Conservation (phyloP, 2,888 invertebrate species). For the Stenchaetothrips biformis region DNA sequence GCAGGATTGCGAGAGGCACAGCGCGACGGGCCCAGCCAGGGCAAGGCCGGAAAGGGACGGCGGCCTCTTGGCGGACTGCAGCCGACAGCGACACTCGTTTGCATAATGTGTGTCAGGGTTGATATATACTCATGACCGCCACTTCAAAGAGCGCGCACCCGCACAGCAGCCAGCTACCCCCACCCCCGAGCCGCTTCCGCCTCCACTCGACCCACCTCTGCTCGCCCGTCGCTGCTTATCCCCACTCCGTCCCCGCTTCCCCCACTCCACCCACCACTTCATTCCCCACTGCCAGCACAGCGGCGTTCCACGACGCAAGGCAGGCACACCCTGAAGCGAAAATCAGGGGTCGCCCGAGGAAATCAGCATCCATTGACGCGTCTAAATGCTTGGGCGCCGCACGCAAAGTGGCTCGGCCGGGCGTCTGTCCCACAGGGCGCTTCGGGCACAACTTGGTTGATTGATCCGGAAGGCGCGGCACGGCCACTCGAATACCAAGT, state of each 20-base stretch:
- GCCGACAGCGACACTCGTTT: constrained; percentile 13
- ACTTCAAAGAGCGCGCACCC: not conserved
- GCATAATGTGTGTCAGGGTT: not conserved
- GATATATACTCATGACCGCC: not conserved
- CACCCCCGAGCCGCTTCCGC: not conserved
- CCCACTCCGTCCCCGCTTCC: not conserved
- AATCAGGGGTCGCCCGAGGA: not conserved
- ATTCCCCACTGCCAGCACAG: not conserved
- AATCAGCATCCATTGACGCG: not conserved
- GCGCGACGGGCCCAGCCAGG: too few species aligned
- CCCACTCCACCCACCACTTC: not conserved
- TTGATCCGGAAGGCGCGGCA: not conserved
- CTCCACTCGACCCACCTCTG: not conserved
- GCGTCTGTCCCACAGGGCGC: too few species aligned
- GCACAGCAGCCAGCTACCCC: not conserved
- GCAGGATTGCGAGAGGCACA: too few species aligned
- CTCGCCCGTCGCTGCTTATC: not conserved
- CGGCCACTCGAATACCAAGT: too few species aligned
- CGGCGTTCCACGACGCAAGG: not conserved
- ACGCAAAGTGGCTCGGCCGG: constrained; percentile 6
- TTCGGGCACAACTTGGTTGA: not conserved
- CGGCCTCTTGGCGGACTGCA: not conserved
- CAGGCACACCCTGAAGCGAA: not conserved
- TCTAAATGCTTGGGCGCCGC: not conserved
- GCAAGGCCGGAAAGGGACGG: too few species aligned